Base-by-base conservation (phyloP, 2,797 vertebrate species). In the Phoeniculus purpureus region DNA sequence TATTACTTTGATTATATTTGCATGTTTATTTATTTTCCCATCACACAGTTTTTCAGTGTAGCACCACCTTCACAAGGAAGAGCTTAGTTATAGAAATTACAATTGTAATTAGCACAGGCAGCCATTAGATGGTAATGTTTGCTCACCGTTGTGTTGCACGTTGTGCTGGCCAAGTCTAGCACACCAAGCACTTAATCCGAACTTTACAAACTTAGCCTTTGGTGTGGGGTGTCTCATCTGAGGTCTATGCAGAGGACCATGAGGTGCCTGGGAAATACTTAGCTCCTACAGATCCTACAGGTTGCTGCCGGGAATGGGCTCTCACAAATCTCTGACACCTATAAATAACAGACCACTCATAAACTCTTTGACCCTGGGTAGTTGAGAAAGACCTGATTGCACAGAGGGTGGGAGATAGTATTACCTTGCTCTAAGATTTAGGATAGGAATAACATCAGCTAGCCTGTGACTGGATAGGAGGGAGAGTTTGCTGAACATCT, bases 111-210 rank as follows among this genome's bases (percentile, higher is more conserved):
- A 96, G 73, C 86, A 64, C 2, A 9, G 10, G 0, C 74, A 93
- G 86, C 95, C 95, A 94, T 95, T 94, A 96, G 96, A 96, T 95
- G 96, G 96, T 94, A 95, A 95, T 94, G 71, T 96, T 95, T 73
- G 25, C 90, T 94, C 77, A 66, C 52, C 23, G 1, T 68, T 90
- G 34, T 55, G 25, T 34, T 13, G 66, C 65, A 40, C 14, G 15
- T 29, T 37, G 40, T 55, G 58, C 48, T 80, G 34, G 32, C 1
- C 0, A 50, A 61, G 21, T 56, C 31, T 32, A 17, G 48, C 47
- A 21, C 9, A 4, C 20, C 17, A 23, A 70, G 60, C 31, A n/a
- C 4, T 12, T 74, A 59, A 68, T 12, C 40, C 52, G 75, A 66
- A 81, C 45, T 89, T 86, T 83, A 61, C 58, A 13, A 65, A 56